phyloP scores from a whole-genome alignment of 2,113 vertebrate species.

The Corythoichthys haematopterus region DNA sequence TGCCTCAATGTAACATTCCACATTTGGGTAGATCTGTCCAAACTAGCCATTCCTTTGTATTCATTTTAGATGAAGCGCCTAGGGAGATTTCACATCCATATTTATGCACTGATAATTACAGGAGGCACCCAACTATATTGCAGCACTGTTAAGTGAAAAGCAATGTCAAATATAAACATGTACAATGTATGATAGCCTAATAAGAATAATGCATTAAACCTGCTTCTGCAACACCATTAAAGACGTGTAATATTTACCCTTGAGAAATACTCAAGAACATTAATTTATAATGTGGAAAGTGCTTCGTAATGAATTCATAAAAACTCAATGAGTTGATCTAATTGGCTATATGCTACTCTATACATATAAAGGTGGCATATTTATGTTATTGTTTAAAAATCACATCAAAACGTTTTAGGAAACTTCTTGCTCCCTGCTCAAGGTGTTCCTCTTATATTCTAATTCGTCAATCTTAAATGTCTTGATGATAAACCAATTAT shows the following conservation, averaged over 20 bases:
- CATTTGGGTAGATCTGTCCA: constrained; percentile 65
- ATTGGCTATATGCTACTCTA: not conserved
- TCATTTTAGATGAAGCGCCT: constrained; percentile 73
- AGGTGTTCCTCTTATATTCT: constrained; percentile 6
- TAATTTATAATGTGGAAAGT: constrained; percentile 18
- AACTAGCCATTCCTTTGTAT: constrained; percentile 56
- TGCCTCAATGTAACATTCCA: constrained; percentile 65
- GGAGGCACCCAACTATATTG: constrained; percentile 50
- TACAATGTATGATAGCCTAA: constrained; percentile 53
- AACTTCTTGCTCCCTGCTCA: constrained; percentile 1
- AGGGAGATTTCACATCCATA: constrained; percentile 68
- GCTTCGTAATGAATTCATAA: constrained; percentile 16
- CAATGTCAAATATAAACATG: constrained; percentile 69
- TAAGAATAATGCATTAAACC: constrained; percentile 56
- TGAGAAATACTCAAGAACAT: constrained; percentile 27
- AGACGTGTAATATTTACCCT: constrained; percentile 42
- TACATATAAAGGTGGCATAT: too few species aligned
- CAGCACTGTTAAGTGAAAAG: constrained; percentile 55
- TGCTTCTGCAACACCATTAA: constrained; percentile 51
- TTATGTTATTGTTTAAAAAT: too few species aligned
- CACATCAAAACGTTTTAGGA: not conserved
- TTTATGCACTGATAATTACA: constrained; percentile 65
- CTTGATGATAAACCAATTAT: constrained; percentile 1
- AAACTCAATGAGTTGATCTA: not conserved
- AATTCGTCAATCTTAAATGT: constrained; percentile 6